Conservation (phyloP, 2,113 vertebrate species). For the Myiozetetes cayanensis region DNA sequence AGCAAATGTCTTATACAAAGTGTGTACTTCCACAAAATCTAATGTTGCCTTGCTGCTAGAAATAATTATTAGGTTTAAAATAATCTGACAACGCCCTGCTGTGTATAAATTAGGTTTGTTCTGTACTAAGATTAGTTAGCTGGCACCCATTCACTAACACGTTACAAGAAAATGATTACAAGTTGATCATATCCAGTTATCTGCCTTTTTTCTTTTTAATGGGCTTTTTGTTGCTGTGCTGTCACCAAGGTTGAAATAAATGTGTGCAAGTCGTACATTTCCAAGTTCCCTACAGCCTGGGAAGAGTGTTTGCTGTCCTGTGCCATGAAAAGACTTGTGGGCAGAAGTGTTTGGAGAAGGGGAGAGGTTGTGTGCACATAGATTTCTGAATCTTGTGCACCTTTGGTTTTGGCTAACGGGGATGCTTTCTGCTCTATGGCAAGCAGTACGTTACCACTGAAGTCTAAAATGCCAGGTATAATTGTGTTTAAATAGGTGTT, state of each 20-base stretch:
- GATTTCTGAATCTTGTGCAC: neutral
- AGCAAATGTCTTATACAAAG: neutral
- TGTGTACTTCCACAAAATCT: neutral
- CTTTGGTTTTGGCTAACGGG: neutral
- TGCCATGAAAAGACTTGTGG: neutral
- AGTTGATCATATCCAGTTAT: neutral
- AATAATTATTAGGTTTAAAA: conserved; percentile 25
- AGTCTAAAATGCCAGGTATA: neutral
- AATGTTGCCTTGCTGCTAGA: neutral
- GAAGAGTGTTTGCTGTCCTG: neutral
- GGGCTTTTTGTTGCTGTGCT: conserved; percentile 2
- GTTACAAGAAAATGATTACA: neutral
- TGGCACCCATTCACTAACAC: neutral
- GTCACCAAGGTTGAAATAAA: neutral
- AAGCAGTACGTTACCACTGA: neutral
- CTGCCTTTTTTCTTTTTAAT: neutral
- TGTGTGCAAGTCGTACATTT: rapidly evolving
- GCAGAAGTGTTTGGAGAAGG: neutral
- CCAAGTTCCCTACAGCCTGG: neutral
- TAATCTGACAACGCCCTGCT: conserved; percentile 35
- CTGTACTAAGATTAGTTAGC: neutral
- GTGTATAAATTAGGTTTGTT: conserved; percentile 21
- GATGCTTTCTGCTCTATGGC: neutral
- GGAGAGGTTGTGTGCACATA: neutral
- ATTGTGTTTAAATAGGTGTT: conserved; percentile 7